Percentiles rank a stretch among this genome's conserved stretches.
Conservation (phyloP, 2,113 vertebrate species). For the Phycodurus eques region DNA sequence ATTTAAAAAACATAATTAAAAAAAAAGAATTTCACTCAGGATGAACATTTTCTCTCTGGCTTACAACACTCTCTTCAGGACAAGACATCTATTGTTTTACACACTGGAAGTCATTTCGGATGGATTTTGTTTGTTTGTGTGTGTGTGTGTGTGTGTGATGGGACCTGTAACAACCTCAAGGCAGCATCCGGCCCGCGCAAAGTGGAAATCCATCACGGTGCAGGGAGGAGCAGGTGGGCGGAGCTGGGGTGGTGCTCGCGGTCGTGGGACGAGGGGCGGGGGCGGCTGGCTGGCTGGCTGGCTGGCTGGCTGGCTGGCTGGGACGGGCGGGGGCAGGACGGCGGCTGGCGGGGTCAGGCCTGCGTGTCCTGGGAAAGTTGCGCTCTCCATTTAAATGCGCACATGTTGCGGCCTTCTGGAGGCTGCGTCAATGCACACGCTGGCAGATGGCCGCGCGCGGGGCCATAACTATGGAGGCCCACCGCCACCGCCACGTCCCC, state of each 20-base stretch:
- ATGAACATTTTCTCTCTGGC: no score
- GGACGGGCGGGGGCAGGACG: constrained; percentile 20
- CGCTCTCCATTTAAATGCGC: constrained; percentile 77
- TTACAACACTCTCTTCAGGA: no score
- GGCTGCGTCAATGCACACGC: constrained; percentile 68
- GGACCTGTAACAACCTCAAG: not conserved
- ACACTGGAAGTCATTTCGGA: not conserved
- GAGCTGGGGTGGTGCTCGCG: constrained; percentile 35
- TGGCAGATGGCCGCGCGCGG: constrained; percentile 72
- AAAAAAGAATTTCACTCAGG: no score
- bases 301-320: constrained; percentile 23
- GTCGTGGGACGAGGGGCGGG: constrained; percentile 31
- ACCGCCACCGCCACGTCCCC: constrained; percentile 27
- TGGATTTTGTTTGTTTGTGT: not conserved
- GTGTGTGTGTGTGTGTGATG: not conserved
- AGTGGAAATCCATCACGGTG: constrained; percentile 63
- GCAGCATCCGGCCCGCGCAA: constrained; percentile 3
- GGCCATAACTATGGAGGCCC: constrained; percentile 74
- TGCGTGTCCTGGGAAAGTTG: constrained; percentile 81
- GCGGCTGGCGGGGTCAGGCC: constrained; percentile 76
- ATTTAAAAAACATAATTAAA: no score
- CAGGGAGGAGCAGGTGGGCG: constrained; percentile 43
- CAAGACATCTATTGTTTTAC: no score
- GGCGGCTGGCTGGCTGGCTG: constrained; percentile 7
- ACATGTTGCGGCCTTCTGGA: constrained; percentile 81